These are phyloP conservation scores for Sarcophaga peregrina DNA, from an alignment of 1,140 invertebrate species.

Conservation along the genomic window DNA sequence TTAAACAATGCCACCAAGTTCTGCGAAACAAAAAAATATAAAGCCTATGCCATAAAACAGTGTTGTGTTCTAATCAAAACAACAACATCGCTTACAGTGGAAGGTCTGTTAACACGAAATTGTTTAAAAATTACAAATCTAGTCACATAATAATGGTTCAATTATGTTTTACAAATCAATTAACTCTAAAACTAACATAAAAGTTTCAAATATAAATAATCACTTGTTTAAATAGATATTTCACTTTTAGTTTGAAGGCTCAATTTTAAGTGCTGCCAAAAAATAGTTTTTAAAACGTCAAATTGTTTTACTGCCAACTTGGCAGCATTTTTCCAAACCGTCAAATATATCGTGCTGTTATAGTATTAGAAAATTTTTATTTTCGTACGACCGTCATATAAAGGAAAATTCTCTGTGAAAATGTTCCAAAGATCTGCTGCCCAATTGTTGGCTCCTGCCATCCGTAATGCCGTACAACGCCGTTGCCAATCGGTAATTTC, in stretches of 20 bases:
- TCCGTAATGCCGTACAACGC: slow-evolving; percentile 58
- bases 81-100: too few relatives aligned
- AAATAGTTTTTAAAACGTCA: background rate
- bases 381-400: background rate
- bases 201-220: too few relatives aligned
- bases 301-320: background rate
- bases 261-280: background rate
- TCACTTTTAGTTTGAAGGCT: too few relatives aligned
- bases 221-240: too few relatives aligned
- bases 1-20: background rate
- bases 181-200: too few relatives aligned
- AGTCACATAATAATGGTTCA: too few relatives aligned
- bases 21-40: too few relatives aligned
- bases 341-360: background rate
- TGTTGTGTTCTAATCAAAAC: background rate
- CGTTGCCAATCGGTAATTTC: slow-evolving; percentile 62
- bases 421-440: slow-evolving; percentile 65
- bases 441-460: slow-evolving; percentile 59
- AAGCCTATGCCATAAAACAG: background rate
- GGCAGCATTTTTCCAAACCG: background rate
- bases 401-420: slow-evolving; percentile 45
- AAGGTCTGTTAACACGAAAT: too few relatives aligned
- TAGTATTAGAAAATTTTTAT: background rate
- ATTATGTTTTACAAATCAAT: too few relatives aligned
- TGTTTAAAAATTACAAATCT: too few relatives aligned